Evolutionary conservation across 1,140 invertebrate genomes (phyloP).

Genomic region (Penaeus indicus): DNA sequence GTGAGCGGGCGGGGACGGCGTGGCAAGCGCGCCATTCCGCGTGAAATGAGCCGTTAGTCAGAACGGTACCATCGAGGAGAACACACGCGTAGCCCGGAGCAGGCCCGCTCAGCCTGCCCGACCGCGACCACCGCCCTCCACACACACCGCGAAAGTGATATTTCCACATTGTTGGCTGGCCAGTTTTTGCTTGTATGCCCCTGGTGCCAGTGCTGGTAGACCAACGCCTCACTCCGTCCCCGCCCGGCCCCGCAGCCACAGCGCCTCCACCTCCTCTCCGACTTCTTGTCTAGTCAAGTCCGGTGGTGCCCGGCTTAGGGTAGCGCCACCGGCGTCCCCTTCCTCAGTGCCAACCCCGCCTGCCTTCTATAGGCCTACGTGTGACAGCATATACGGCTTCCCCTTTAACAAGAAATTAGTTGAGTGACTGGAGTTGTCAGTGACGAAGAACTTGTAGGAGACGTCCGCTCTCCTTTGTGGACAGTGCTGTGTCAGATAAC

Average conservation of each 20-base stretch:
- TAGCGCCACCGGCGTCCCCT: slow-evolving; percentile 41
- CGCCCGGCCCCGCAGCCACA: slow-evolving; percentile 52
- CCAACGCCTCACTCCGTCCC: slow-evolving; percentile 60
- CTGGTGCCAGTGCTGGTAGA: slow-evolving; percentile 43
- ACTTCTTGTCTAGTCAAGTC: slow-evolving; percentile 59
- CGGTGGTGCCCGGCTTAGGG: slow-evolving; percentile 57
- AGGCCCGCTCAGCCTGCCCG: slow-evolving; percentile 30
- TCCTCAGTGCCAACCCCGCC: slow-evolving; percentile 10
- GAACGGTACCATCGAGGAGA: slow-evolving; percentile 62
- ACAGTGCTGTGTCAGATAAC: no score
- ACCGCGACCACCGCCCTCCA: slow-evolving; percentile 53
- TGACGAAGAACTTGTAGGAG: no score
- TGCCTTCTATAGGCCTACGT: slow-evolving; percentile 47
- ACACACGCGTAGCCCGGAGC: slow-evolving; percentile 60
- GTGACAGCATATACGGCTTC: slow-evolving; percentile 45
- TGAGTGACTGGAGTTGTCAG: no score
- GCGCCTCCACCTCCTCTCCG: slow-evolving; percentile 33
- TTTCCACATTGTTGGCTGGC: slow-evolving; percentile 63
- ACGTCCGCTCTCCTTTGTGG: no score
- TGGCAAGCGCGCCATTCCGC: slow-evolving; percentile 58
- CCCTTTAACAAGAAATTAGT: no score
- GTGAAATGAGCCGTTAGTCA: slow-evolving; percentile 64
- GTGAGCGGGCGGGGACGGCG: slow-evolving; percentile 56
- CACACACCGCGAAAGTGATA: slow-evolving; percentile 62
- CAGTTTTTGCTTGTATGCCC: slow-evolving; percentile 57